Conservation (phyloP, 2,888 invertebrate genomes). For the Ellobium chinense region DNA sequence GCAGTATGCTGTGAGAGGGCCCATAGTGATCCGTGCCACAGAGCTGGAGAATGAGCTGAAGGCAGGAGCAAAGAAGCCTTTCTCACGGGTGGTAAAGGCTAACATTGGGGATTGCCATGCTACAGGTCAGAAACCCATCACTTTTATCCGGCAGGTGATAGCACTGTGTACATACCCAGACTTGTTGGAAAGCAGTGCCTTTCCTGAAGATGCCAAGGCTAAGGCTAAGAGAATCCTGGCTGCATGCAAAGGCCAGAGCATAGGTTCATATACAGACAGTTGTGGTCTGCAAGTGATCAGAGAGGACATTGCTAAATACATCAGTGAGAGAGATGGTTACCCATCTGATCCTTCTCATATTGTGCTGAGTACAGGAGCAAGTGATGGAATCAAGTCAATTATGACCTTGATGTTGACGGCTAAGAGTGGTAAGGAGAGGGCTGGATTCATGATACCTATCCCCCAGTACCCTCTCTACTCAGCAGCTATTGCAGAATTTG, state of each 20-base stretch:
- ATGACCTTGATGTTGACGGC: conserved; percentile 83
- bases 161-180: conserved; percentile 37
- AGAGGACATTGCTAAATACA: conserved; percentile 91
- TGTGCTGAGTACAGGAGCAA: conserved; percentile 92
- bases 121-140: conserved; percentile 97
- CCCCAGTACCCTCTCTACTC: conserved; percentile 99
- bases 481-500: conserved; percentile 95
- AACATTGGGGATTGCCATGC: conserved; percentile 99
- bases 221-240: conserved; percentile 84
- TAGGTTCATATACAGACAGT: conserved; percentile 84
- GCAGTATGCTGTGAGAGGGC: conserved; percentile 98
- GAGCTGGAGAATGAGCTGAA: conserved; percentile 92
- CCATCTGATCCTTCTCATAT: conserved; percentile 88
- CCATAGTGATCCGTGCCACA: conserved; percentile 82
- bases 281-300: conserved; percentile 94
- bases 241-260: conserved; percentile 89
- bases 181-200: conserved; percentile 85
- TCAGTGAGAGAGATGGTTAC: conserved; percentile 87
- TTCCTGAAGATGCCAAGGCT: conserved; percentile 90
- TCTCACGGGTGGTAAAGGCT: conserved; percentile 94
- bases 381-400: conserved; percentile 93
- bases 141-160: conserved; percentile 89
- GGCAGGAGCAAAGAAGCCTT: conserved; percentile 84
- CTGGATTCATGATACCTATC: conserved; percentile 97
- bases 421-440: conserved; percentile 75